phyloP scores from a whole-genome alignment of 2,797 vertebrate species.

The Lepilemur ruficaudatus region DNA sequence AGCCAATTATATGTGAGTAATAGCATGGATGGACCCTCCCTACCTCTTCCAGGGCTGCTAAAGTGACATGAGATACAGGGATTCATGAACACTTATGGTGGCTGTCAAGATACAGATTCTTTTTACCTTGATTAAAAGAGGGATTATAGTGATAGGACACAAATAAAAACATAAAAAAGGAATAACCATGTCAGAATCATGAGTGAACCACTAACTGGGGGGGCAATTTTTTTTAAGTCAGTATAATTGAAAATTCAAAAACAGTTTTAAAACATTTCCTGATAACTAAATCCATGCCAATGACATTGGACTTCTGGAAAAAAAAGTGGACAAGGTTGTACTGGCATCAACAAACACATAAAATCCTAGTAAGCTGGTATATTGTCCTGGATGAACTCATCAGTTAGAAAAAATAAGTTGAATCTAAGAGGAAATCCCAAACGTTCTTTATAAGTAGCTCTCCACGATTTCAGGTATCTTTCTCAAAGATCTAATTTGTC shows the following conservation, averaged over 20 bases:
- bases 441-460: neutral
- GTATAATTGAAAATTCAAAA: neutral
- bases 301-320: neutral
- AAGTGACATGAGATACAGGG: neutral
- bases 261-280: neutral
- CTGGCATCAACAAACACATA: neutral
- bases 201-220: neutral
- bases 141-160: neutral
- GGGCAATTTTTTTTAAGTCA: neutral
- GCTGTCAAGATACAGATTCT: neutral
- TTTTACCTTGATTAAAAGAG: neutral
- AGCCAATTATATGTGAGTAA: neutral
- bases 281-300: neutral
- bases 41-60: neutral
- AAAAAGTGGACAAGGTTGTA: neutral
- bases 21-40: neutral
- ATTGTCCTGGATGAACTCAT: neutral
- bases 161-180: neutral
- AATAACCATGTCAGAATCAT: neutral
- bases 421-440: neutral
- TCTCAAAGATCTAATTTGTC: neutral
- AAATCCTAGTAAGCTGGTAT: neutral
- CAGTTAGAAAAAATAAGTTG: neutral
- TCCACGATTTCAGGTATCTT: neutral
- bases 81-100: neutral